These are phyloP conservation scores for Poeciliopsis occidentalis DNA, from an alignment of 2,113 vertebrate genomes.

Conservation along the genomic window DNA sequence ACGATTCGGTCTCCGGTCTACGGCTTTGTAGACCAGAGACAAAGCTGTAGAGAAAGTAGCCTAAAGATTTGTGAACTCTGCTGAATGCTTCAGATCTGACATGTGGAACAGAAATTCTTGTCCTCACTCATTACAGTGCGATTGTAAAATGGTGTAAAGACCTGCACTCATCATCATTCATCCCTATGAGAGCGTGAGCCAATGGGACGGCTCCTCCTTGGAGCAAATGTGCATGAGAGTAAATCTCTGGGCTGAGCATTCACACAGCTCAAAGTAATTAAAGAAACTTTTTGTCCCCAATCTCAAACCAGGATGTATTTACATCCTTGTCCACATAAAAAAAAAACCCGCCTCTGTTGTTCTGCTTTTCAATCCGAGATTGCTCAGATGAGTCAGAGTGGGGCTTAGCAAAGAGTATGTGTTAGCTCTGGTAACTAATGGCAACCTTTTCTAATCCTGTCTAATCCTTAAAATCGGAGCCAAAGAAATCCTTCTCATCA, in stretches of 20 bases:
- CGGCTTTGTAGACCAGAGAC: no score
- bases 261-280: neutral
- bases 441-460: conserved; percentile 66
- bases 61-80: no score
- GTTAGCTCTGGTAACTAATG: conserved; percentile 59
- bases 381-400: conserved; percentile 27
- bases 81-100: no score
- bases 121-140: no score
- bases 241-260: neutral
- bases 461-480: conserved; percentile 41
- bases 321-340: neutral
- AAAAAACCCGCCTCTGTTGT: neutral
- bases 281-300: neutral
- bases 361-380: conserved; percentile 15
- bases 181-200: neutral
- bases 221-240: neutral
- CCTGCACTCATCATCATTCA: neutral
- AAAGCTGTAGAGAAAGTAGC: no score
- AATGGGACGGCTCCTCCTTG: neutral
- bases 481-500: conserved; percentile 4
- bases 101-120: no score
- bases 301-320: conserved; percentile 30
- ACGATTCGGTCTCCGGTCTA: neutral
- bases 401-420: conserved; percentile 47
- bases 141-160: no score